Evolutionary conservation across 2,797 vertebrate genomes (phyloP), one percentile per base, ranked within the genome.

Genomic region (Morelia viridis): DNA sequence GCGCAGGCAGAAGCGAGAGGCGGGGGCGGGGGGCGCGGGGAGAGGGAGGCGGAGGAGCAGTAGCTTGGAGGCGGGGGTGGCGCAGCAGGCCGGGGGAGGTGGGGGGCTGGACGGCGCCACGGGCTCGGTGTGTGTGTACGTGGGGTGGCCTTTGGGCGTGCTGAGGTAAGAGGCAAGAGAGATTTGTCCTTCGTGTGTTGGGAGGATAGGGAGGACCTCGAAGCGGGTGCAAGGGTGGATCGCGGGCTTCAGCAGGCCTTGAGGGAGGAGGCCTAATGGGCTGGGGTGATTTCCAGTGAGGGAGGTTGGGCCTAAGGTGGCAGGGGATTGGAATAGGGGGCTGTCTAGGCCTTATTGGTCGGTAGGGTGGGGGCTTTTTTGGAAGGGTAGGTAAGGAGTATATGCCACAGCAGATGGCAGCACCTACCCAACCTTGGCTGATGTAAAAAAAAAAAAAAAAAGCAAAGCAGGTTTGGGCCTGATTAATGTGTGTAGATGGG

Each of bases 121-220:
- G 93, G 94, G 92, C 31, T 64, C 2, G 87, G 94, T 94, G 94
- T 50, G 84, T 31, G 2, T 13, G 31, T 35, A 22, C 31, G 13
- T n/a, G 50, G 76, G 60, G 56, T 84, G 89, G 85, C 35, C 35
- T 80, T 80, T 50, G 35, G 58, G 87, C 83, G 64, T 35, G 71
- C 11, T 35, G 76, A 56, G 28, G 41, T 46, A 92, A 76, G 71
- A 94, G 53, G 64, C 56, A 10, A 83, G 58, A 61, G 89, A 22
- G 4, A 4, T 31, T 11, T 60, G 53, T 84, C 5, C 88, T 86
- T 58, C 87, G 84, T 65, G 35, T 53, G 10, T 71, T 80, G 13
- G 19, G 15, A 19, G 5, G 7, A 2, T 0, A 58, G 7, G 2
- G 1, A n/a, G 10, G n/a, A 5, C 1, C 7, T n/a, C 10, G 71